Base-by-base conservation (phyloP, 1,140 invertebrate species). In the Drosophila parabipectinata region DNA sequence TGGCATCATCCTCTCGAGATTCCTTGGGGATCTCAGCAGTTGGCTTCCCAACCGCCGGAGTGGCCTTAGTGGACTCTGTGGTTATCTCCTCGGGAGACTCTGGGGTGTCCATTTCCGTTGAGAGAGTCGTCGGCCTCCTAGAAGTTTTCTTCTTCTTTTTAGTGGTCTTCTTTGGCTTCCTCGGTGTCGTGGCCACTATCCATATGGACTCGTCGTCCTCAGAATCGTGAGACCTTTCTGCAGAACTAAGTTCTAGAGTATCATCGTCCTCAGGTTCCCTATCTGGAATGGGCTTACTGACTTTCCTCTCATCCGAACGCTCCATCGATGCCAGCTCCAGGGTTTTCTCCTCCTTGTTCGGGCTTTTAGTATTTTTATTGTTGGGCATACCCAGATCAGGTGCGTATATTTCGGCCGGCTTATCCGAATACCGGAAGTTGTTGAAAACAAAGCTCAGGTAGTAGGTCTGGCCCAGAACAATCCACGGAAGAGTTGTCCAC, bases 381-480 rank as follows among this genome's bases (percentile, higher is more conserved):
- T 6, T 44, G 1, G 24, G 12, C 5, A 60, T 10, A 5, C 44
- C 62, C 0, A 61, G 21, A n/a, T 45, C 4, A 0, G 62, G 62
- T 21, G 55, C 21, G 7, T 26, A 18, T 5, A 64, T 6, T 7
- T 30, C n/a, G 1, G 56, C 10, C 9, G 41, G 18, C 1, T 10
- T 57, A 0, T 10, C 7, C n/a, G 39, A 4, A 14, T 61, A 69
- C 0, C 53, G 51, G 52, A 76, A 62, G 47, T 87, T 87, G 26
- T 87, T 87, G 45, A 87, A 87, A 3, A 87, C 30, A 15, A 87
- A 87, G 44, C 85, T 87, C 37, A 87, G 69, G 30, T 87, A 87
- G 47, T 87, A 87, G 0, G 78, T 79, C 51, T 87, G 82, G 4
- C 58, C 57, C 3, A 75, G 21, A 10, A 79, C 67, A 26, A 72